phyloP scores from a whole-genome alignment of 2,113 vertebrate species.

The Chionodraco myersi region DNA sequence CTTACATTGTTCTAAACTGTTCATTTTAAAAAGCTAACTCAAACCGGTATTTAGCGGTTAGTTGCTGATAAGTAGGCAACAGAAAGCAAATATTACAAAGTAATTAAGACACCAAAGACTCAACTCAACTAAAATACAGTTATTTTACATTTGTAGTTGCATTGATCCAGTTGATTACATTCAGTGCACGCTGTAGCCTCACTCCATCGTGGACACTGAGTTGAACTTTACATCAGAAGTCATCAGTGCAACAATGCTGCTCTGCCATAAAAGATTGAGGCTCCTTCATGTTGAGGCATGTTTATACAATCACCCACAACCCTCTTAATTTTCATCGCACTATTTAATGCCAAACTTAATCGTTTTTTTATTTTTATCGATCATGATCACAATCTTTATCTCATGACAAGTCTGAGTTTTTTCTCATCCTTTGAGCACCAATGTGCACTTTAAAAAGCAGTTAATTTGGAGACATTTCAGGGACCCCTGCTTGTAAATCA shows the following conservation, averaged over 20 bases:
- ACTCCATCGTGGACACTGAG: background rate
- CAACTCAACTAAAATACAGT: background rate
- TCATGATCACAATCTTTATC: background rate
- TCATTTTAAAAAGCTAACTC: background rate
- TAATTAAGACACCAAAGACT: background rate
- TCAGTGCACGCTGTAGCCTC: background rate
- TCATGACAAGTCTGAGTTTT: background rate
- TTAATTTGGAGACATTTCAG: constrained; percentile 9
- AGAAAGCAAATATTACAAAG: background rate
- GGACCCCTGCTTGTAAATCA: constrained; percentile 15
- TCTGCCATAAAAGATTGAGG: background rate
- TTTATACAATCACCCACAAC: background rate
- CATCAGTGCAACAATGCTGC: background rate
- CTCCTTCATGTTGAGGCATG: background rate
- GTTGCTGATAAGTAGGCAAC: background rate
- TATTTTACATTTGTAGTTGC: background rate
- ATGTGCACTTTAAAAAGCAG: background rate
- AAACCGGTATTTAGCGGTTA: background rate
- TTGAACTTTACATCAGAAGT: background rate
- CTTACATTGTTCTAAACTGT: background rate
- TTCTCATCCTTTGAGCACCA: background rate
- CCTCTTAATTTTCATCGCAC: background rate
- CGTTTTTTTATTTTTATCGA: background rate
- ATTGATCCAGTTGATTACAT: background rate
- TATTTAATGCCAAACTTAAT: background rate